Conservation (phyloP, 2,113 vertebrate genomes). For the Pipa parva region DNA sequence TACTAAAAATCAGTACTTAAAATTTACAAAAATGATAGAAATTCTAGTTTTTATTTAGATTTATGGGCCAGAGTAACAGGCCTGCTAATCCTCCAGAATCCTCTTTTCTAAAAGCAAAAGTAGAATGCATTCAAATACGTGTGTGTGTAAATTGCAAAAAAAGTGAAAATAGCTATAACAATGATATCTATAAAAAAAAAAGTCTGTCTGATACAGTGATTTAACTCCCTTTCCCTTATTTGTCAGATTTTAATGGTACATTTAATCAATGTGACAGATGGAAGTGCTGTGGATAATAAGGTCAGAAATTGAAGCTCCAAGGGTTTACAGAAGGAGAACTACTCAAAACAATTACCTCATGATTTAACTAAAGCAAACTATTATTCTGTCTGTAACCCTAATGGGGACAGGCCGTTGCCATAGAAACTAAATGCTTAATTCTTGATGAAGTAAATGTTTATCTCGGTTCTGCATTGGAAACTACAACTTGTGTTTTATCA, state of each 20-base stretch:
- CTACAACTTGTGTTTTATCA: too few relatives aligned
- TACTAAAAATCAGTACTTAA: too few relatives aligned
- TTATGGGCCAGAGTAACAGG: too few relatives aligned
- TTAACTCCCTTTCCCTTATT: conserved; percentile 14
- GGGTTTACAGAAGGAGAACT: not conserved
- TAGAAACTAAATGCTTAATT: conserved; percentile 60
- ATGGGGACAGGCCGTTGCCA: conserved; percentile 59
- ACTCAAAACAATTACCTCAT: conserved; percentile 12
- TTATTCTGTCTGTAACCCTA: conserved; percentile 13
- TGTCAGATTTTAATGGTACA: conserved; percentile 15
- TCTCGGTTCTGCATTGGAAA: conserved; percentile 51
- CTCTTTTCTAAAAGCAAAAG: too few relatives aligned
- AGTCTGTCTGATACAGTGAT: conserved; percentile 22
- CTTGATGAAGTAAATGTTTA: conserved; percentile 35
- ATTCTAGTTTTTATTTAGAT: too few relatives aligned
- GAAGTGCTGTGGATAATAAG: conserved; percentile 28
- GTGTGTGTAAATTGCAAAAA: too few relatives aligned
- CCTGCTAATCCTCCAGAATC: too few relatives aligned
- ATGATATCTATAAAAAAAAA: too few relatives aligned
- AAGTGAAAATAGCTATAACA: too few relatives aligned
- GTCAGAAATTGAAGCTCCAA: conserved; percentile 10
- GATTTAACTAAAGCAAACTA: conserved; percentile 7
- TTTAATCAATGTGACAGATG: conserved; percentile 41
- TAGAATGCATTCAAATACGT: too few relatives aligned
- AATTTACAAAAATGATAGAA: too few relatives aligned